A percentile compares a stretch with the other conserved stretches of the same genome.
These are phyloP conservation scores for Dexiosoma caninum DNA, from an alignment of 2,888 invertebrate genomes.

Conservation along the genomic window DNA sequence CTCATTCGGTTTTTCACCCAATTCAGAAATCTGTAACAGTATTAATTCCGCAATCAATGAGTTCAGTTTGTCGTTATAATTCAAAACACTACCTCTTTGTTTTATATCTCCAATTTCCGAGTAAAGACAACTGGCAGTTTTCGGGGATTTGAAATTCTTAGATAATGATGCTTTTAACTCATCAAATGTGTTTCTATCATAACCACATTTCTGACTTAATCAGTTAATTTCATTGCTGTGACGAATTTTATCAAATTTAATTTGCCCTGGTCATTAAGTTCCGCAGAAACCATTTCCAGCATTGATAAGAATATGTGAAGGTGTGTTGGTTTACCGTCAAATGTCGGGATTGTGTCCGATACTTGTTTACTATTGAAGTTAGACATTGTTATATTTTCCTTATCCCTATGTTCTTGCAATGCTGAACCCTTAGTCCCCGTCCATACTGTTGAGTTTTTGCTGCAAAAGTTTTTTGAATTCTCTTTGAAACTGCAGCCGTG, in stretches of 20 bases:
- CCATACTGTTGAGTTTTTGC: too few relatives aligned
- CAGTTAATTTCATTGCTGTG: not conserved
- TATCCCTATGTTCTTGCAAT: not conserved
- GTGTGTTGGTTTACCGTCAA: too few relatives aligned
- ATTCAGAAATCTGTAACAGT: not conserved
- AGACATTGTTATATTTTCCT: not conserved
- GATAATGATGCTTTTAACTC: not conserved
- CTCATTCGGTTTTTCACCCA: not conserved
- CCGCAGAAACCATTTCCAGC: too few relatives aligned
- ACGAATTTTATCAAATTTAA: not conserved
- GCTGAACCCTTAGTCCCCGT: too few relatives aligned
- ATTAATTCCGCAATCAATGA: too few relatives aligned
- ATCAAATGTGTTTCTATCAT: not conserved
- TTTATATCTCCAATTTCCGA: too few relatives aligned
- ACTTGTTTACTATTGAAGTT: not conserved
- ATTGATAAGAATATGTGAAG: too few relatives aligned
- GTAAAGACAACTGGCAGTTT: not conserved
- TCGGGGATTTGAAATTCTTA: not conserved
- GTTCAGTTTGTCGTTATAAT: too few relatives aligned
- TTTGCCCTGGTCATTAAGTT: not conserved
- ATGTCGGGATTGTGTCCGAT: too few relatives aligned
- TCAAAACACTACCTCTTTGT: too few relatives aligned
- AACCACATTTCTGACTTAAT: not conserved
- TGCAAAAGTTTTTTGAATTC: too few relatives aligned
- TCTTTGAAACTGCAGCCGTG: too few relatives aligned